These are phyloP conservation scores for Erpobdella octoculata DNA, from an alignment of 2,888 invertebrate species.

Conservation along the genomic window DNA sequence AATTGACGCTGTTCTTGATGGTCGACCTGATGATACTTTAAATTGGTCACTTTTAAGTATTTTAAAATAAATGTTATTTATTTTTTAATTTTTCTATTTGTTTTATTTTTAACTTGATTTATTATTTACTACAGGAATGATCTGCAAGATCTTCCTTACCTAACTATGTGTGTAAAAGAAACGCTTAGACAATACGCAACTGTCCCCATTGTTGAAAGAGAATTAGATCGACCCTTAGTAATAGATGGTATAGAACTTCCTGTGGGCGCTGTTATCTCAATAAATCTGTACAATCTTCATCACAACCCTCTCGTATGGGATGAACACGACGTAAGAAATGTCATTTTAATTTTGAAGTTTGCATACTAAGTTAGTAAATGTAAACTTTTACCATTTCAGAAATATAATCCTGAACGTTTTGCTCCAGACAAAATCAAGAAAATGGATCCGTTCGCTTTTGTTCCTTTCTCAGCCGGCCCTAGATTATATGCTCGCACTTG, in stretches of 20 bases:
- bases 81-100: neutral
- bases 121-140: constrained; percentile 40
- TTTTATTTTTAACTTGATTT: neutral
- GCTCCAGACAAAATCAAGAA: constrained; percentile 40
- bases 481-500: constrained; percentile 35
- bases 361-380: neutral
- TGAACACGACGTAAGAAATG: constrained; percentile 31
- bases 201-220: constrained; percentile 43
- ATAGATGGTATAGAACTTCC: constrained; percentile 42
- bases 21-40: constrained; percentile 33
- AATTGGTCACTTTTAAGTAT: constrained; percentile 25
- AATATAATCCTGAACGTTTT: constrained; percentile 42
- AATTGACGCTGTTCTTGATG: constrained; percentile 32
- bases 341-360: neutral
- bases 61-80: neutral
- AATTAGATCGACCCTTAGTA: constrained; percentile 38
- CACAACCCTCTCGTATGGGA: constrained; percentile 44
- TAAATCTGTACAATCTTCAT: constrained; percentile 43
- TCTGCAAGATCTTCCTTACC: constrained; percentile 40
- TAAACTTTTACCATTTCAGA: constrained; percentile 35
- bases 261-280: constrained; percentile 38
- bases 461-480: constrained; percentile 46
- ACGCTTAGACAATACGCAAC: constrained; percentile 42
- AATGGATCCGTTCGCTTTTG: constrained; percentile 40
- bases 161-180: constrained; percentile 46